phyloP scores from a whole-genome alignment of 2,113 vertebrate genomes.

The Cottus gobio region DNA sequence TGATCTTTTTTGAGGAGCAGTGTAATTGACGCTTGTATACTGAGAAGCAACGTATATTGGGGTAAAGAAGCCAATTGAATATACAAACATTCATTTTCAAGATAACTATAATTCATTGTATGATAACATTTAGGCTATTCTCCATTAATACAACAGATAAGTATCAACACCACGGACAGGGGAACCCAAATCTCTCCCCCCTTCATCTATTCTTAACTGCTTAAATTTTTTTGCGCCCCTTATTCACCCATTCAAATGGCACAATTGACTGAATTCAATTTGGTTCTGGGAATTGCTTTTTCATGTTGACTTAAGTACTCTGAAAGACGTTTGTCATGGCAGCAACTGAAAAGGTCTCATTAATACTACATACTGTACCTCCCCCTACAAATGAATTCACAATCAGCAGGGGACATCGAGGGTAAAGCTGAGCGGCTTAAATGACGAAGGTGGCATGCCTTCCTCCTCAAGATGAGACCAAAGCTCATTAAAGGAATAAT shows the following conservation, averaged over 20 bases:
- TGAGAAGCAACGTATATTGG: background rate
- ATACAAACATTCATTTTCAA: background rate
- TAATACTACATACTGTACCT: slow-evolving; percentile 33
- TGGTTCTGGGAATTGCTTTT: slow-evolving; percentile 43
- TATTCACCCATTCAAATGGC: slow-evolving; percentile 31
- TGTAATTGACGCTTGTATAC: slow-evolving; percentile 34
- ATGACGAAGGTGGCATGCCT: background rate
- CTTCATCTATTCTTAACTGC: background rate
- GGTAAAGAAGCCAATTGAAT: background rate
- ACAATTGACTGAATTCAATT: slow-evolving; percentile 43
- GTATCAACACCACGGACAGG: slow-evolving; percentile 59
- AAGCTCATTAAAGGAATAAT: background rate
- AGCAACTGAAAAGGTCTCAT: slow-evolving; percentile 44
- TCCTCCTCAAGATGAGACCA: background rate
- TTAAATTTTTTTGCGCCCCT: background rate
- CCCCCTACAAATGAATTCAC: slow-evolving; percentile 27
- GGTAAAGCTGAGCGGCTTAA: background rate
- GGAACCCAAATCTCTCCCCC: background rate
- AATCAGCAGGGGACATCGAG: slow-evolving; percentile 10
- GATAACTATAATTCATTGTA: background rate
- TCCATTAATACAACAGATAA: background rate
- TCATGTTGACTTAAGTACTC: slow-evolving; percentile 28
- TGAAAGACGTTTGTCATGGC: slow-evolving; percentile 19
- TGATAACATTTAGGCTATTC: background rate
- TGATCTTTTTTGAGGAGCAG: slow-evolving; percentile 36